Evolutionary conservation across 2,113 vertebrate species (phyloP).

Genomic region (Rhinichthys klamathensis): DNA sequence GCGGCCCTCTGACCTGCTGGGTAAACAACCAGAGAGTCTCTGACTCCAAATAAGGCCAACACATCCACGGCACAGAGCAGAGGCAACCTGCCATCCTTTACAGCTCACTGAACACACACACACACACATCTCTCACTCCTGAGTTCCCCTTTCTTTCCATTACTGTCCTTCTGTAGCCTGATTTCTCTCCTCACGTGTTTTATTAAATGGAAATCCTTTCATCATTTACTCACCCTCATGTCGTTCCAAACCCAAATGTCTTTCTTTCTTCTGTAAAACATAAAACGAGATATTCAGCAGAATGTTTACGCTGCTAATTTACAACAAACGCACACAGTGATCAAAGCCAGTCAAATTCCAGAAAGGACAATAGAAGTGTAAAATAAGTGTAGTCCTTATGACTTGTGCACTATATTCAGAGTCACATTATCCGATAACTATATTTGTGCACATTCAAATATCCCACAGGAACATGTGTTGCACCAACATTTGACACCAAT

Average conservation of each 20-base stretch:
- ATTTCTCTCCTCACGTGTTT: constrained; percentile 39
- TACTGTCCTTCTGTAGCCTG: constrained; percentile 18
- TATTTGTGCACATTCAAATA: background rate
- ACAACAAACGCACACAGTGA: background rate
- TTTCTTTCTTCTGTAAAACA: background rate
- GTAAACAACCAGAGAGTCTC: constrained; percentile 71
- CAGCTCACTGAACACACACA: constrained; percentile 38
- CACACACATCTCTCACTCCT: background rate
- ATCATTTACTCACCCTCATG: background rate
- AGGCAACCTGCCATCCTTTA: constrained; percentile 46
- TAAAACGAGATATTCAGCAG: background rate
- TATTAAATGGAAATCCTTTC: background rate
- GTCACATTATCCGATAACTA: background rate
- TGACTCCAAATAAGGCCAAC: constrained; percentile 73
- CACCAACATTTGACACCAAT: background rate
- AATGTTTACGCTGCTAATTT: background rate
- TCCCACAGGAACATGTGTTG: background rate
- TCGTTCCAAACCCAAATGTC: background rate
- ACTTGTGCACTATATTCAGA: background rate
- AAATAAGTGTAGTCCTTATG: background rate
- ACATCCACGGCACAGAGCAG: constrained; percentile 55
- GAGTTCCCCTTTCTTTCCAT: background rate
- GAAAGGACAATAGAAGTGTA: background rate
- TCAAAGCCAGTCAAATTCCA: background rate
- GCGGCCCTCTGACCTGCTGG: constrained; percentile 66